These are phyloP conservation scores for Tragelaphus buxtoni DNA, from an alignment of 2,113 vertebrate genomes.

Conservation along the genomic window DNA sequence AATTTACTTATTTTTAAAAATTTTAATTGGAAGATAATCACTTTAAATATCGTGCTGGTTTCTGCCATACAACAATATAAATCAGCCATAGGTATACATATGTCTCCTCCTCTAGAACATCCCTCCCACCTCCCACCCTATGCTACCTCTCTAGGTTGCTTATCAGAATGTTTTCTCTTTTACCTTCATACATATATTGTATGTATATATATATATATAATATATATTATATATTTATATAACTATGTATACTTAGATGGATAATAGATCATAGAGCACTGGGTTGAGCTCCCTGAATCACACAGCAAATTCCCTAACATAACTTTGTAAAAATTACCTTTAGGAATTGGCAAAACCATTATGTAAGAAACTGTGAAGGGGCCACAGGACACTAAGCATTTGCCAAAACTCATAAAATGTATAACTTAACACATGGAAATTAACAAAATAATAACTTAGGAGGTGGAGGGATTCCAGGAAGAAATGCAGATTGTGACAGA, in stretches of 20 bases:
- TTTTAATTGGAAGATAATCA: not conserved
- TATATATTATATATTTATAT: too few relatives aligned
- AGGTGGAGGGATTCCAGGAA: not conserved
- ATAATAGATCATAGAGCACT: not conserved
- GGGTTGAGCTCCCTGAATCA: not conserved
- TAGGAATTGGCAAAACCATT: not conserved
- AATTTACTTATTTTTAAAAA: not conserved
- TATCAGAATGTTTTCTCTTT: too few relatives aligned
- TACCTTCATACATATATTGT: too few relatives aligned
- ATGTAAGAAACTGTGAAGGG: not conserved
- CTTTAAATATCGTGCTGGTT: not conserved
- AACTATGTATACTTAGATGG: too few relatives aligned
- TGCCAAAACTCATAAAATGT: not conserved
- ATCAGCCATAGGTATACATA: not conserved
- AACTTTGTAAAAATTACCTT: not conserved
- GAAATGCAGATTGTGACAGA: not conserved
- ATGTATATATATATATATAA: accelerated
- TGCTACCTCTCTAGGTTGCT: not conserved
- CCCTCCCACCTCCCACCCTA: not conserved
- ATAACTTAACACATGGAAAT: not conserved
- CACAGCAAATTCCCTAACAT: not conserved
- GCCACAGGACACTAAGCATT: not conserved
- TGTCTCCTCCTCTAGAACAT: not conserved
- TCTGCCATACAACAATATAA: not conserved
- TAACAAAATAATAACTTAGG: not conserved